Percentiles rank a stretch among this genome's conserved stretches.
Evolutionary conservation across 2,113 vertebrate genomes (phyloP).

Genomic region (Suricata suricatta): DNA sequence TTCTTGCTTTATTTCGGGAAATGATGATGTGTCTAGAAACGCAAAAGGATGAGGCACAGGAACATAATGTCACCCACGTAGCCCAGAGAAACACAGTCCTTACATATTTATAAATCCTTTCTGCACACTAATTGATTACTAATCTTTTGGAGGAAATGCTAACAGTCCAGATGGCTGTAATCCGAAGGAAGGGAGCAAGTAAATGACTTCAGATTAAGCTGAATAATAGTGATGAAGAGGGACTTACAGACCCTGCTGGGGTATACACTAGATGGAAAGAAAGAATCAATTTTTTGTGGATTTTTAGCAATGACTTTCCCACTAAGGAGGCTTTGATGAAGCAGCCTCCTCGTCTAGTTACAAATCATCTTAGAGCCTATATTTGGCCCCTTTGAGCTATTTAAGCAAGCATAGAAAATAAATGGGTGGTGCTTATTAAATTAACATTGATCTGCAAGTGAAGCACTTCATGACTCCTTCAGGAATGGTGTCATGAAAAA

Average conservation of each 20-base stretch:
- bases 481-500: neutral
- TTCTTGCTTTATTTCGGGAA: conserved; percentile 56
- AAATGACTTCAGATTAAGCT: conserved; percentile 42
- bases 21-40: conserved; percentile 15
- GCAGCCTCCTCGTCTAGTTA: neutral
- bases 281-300: neutral
- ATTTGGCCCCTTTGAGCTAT: neutral
- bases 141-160: conserved; percentile 48
- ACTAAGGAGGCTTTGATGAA: neutral
- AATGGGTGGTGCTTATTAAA: neutral
- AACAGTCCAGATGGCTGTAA: neutral
- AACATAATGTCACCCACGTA: neutral
- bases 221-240: conserved; percentile 31
- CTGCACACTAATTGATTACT: neutral
- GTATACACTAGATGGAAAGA: neutral
- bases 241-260: neutral
- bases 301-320: conserved; percentile 25
- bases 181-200: neutral
- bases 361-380: neutral
- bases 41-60: neutral
- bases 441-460: neutral
- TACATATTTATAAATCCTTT: conserved; percentile 41
- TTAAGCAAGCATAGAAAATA: conserved; percentile 31
- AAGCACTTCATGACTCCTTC: neutral
- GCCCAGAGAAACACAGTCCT: neutral